These are phyloP conservation scores for Drosophila cognata DNA, from an alignment of 2,888 invertebrate genomes.

Conservation along the genomic window DNA sequence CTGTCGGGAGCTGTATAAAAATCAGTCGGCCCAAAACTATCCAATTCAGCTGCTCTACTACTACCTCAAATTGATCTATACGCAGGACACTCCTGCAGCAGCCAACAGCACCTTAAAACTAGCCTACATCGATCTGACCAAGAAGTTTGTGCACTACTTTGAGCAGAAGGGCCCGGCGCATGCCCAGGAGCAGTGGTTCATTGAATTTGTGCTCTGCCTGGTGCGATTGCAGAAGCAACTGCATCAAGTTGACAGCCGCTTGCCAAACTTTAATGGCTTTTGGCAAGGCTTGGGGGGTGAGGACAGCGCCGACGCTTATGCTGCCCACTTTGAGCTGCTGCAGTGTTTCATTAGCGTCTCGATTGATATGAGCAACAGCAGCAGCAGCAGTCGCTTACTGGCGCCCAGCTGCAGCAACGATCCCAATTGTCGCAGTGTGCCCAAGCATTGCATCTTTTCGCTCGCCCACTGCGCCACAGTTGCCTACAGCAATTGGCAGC, in stretches of 20 bases:
- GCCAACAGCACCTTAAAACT: conserved; percentile 48
- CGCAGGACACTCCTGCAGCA: conserved; percentile 24
- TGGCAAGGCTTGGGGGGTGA: conserved; percentile 60
- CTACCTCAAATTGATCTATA: conserved; percentile 71
- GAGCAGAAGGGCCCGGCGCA: conserved; percentile 41
- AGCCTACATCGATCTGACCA: conserved; percentile 59
- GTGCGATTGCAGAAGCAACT: conserved; percentile 60
- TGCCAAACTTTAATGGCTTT: conserved; percentile 53
- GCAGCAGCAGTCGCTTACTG: conserved; percentile 53
- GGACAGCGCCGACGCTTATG: conserved; percentile 52
- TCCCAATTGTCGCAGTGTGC: conserved; percentile 65
- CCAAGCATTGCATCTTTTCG: conserved; percentile 76
- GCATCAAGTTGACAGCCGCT: conserved; percentile 45
- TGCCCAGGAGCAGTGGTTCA: conserved; percentile 72
- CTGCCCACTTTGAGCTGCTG: conserved; percentile 66
- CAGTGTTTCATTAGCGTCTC: conserved; percentile 59
- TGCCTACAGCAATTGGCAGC: conserved; percentile 59
- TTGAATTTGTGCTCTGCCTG: conserved; percentile 65
- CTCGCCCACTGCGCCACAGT: conserved; percentile 60
- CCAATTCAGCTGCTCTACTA: conserved; percentile 73
- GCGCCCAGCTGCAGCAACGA: conserved; percentile 54
- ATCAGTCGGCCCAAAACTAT: conserved; percentile 54
- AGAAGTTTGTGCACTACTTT: conserved; percentile 69
- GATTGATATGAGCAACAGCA: conserved; percentile 55
- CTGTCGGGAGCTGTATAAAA: conserved; percentile 66